phyloP scores from a whole-genome alignment of 2,888 invertebrate species.

The Scaptomyza cyrtandrae region DNA sequence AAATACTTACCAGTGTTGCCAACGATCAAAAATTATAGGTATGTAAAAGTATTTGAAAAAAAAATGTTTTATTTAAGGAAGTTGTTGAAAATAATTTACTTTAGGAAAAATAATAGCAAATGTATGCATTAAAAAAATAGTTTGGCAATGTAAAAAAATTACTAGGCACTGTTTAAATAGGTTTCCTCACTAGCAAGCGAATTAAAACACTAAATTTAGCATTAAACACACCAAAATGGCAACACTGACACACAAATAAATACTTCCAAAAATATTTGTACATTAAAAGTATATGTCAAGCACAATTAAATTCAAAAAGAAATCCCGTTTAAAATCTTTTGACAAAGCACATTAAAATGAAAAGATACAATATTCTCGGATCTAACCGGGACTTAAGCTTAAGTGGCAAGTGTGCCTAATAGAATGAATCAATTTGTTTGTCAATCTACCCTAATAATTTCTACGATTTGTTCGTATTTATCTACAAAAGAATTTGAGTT shows the following conservation, averaged over 20 bases:
- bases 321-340: constrained; percentile 74
- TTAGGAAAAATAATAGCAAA: too few relatives aligned
- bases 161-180: not conserved
- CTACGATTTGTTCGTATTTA: too few relatives aligned
- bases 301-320: constrained; percentile 27
- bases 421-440: not conserved
- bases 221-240: constrained; percentile 7
- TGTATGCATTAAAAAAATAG: not conserved
- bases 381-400: constrained; percentile 6
- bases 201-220: constrained; percentile 1
- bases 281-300: constrained; percentile 11
- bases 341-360: not conserved
- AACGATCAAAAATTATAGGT: not conserved
- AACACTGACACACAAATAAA: constrained; percentile 3
- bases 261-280: not conserved
- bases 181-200: not conserved
- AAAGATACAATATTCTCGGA: not conserved
- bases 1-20: constrained; percentile 5
- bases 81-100: too few relatives aligned
- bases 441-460: not conserved
- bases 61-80: too few relatives aligned
- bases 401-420: constrained; percentile 3
- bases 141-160: not conserved
- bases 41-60: too few relatives aligned
- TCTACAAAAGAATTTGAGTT: not conserved